Evolutionary conservation across 2,113 vertebrate species (phyloP), one percentile per base, ranked within the genome.

Genomic region (Suricata suricatta): DNA sequence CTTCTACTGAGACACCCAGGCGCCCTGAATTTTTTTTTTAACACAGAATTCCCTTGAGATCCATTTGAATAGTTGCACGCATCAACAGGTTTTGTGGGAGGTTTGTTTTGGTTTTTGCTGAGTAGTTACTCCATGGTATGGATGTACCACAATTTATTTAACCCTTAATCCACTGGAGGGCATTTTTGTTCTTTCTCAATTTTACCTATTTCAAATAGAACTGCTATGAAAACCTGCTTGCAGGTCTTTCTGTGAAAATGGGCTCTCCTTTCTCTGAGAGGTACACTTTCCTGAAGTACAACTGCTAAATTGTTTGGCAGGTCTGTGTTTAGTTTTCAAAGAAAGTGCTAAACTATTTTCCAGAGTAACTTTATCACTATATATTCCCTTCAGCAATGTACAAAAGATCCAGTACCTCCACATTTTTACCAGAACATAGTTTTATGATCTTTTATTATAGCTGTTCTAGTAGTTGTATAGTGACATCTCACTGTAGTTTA

Each of bases 191-290:
- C 60, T 96, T 94, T 94, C 19, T 52, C 80, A 90, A 90, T 88
- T 92, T 80, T 93, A 80, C 38, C 60, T 71, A 41, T 77, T 82
- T 93, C 68, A 69, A 80, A 89, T 21, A 87, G 44, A 80, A 76
- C 25, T 57, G 23, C 47, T 88, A 93, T 64, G 41, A 97, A 97
- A 98, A 92, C 17, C n/a, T 94, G 35, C 71, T 89, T 93, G 81
- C 12, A 72, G 16, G 52, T 86, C 41, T 93, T 94, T 15, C 16
- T 77, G 41, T 82, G 93, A 94, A 92, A 15, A 50, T 2, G 69
- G 69, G 14, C 89, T 92, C 91, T 96, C 44, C 85, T 85, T 95
- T 80, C 41, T 54, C 64, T 86, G 19, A 50, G 64, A 96, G 50
- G 2, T 74, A 84, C 77, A 87, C 44, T 90, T 95, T 38, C 76